phyloP scores from a whole-genome alignment of 2,797 vertebrate species.

The Microctenopoma stevenorrisi region DNA sequence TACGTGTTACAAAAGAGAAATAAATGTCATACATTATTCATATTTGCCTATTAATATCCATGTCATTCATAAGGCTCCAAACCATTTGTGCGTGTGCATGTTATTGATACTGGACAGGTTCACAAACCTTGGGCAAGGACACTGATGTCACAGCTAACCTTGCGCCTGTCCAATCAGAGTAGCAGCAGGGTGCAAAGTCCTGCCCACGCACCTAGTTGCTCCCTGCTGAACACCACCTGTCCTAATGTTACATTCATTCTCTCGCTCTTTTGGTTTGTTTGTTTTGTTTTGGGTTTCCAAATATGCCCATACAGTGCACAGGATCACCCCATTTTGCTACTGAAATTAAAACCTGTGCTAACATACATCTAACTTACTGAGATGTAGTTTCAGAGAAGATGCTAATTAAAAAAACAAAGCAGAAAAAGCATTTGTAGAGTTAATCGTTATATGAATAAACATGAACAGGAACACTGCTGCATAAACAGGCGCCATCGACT shows the following conservation, averaged over 20 bases:
- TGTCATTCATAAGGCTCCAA: slow-evolving; percentile 45
- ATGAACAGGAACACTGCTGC: slow-evolving; percentile 57
- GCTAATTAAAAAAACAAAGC: slow-evolving; percentile 59
- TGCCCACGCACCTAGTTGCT: slow-evolving; percentile 68
- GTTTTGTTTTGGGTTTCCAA: slow-evolving; percentile 39
- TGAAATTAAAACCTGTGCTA: slow-evolving; percentile 44
- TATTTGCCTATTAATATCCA: slow-evolving; percentile 1
- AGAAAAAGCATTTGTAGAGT: slow-evolving; percentile 54
- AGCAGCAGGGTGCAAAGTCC: slow-evolving; percentile 72
- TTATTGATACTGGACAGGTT: slow-evolving; percentile 57
- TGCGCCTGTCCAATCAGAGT: slow-evolving; percentile 75
- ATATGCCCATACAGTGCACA: slow-evolving; percentile 39
- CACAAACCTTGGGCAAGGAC: slow-evolving; percentile 72
- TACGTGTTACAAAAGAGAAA: no score
- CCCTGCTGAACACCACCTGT: slow-evolving; percentile 78
- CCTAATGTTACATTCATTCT: slow-evolving; percentile 46
- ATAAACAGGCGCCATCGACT: slow-evolving; percentile 53
- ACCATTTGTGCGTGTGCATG: slow-evolving; percentile 19
- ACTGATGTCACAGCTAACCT: slow-evolving; percentile 58
- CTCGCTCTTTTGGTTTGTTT: not conserved
- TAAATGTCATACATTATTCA: no score
- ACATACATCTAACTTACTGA: slow-evolving; percentile 48
- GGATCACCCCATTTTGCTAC: slow-evolving; percentile 16
- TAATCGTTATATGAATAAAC: slow-evolving; percentile 67
- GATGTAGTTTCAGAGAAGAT: slow-evolving; percentile 47